Evolutionary conservation across 2,888 invertebrate genomes (phyloP).

Genomic region (Polydesmus complanatus): DNA sequence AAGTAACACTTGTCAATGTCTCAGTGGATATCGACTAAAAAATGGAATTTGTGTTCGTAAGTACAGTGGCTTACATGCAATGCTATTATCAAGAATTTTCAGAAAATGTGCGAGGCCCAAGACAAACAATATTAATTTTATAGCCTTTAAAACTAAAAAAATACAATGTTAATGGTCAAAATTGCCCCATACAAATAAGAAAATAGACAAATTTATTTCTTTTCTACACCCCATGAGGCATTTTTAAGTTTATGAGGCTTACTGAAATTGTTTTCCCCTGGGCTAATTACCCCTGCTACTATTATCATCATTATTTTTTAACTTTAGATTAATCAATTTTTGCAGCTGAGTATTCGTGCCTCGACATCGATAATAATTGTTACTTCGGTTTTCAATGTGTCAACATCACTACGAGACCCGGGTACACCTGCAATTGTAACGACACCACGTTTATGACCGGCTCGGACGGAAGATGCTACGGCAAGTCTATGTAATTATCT

Average conservation of each 20-base stretch:
- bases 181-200: too few species aligned
- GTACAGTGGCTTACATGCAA: not conserved
- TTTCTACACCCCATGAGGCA: too few species aligned
- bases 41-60: not conserved
- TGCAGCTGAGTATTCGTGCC: not conserved
- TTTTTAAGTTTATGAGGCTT: too few species aligned
- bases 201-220: too few species aligned
- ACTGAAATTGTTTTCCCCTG: not conserved
- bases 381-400: not conserved
- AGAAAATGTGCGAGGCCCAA: too few species aligned
- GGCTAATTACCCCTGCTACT: not conserved
- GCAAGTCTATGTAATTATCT: not conserved
- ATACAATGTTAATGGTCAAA: too few species aligned
- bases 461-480: not conserved
- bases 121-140: too few species aligned
- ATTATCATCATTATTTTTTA: not conserved
- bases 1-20: conserved; percentile 1
- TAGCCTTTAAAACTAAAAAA: too few species aligned
- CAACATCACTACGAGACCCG: not conserved
- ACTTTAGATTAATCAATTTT: not conserved
- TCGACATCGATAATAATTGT: not conserved
- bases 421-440: not conserved
- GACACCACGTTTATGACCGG: not conserved
- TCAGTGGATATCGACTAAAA: not conserved
- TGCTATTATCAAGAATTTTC: too few species aligned